Evolutionary conservation across 2,888 invertebrate genomes (phyloP), one percentile per base, ranked within the genome.

Genomic region (Ornithoptera priamus): DNA sequence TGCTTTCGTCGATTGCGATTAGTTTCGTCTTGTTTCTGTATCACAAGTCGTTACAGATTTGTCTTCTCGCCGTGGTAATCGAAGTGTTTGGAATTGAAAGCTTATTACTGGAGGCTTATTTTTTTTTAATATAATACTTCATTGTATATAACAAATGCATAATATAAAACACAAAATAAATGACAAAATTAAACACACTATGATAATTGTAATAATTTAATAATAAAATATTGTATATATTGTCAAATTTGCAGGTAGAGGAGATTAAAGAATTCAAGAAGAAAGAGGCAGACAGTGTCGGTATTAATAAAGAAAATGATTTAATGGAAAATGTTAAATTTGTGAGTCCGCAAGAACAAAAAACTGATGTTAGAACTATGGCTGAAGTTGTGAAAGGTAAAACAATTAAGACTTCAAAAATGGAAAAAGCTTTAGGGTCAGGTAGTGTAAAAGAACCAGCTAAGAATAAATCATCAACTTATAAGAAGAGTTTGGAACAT

Each of bases 241-340:
- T 18, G 7, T 10, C 8, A 12, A 18, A 73, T 76, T 78, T 75
- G 74, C 81, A 90, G 89, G 77, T 81, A 70, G 82, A 87, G 70
- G 88, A 90, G 76, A 77, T 89, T 18, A 85, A 82, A 70, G 85
- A 84, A 65, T 84, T 78, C 71, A 86, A 84, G 75, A 83, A 86
- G 18, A 87, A 85, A 68, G 85, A 88, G 76, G 88, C 87, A 3
- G 88, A 85, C 78, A 82, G 89, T 67, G 77, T 81, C 1, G 89
- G 86, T 1, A 76, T 89, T 50, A 80, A 85, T 20, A 80, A 83
- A 72, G 87, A 84, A 22, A 81, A 87, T 73, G 86, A 87, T 61
- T 72, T 88, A 53, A 86, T 89, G 56, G 82, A 85, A 73, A 71
- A 75, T 0, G 88, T 88, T 72, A 87, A 88, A 12, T 80, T 90